phyloP scores from a whole-genome alignment of 2,888 invertebrate species.

The Erebia palarica region DNA sequence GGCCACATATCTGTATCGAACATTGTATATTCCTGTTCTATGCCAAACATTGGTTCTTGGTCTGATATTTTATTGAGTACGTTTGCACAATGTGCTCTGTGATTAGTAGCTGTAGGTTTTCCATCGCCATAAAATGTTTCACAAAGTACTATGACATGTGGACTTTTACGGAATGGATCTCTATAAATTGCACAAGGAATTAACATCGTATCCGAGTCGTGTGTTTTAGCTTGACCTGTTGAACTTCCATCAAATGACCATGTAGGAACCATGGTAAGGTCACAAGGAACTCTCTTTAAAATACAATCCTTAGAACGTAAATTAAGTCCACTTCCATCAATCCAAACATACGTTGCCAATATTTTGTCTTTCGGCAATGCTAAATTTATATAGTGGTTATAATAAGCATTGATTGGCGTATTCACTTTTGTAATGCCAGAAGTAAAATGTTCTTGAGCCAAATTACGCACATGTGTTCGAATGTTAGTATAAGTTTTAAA shows the following conservation, averaged over 20 bases:
- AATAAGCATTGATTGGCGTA: constrained; percentile 54
- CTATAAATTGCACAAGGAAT: constrained; percentile 94
- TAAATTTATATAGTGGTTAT: constrained; percentile 65
- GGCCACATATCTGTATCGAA: constrained; percentile 92
- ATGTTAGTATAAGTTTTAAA: constrained; percentile 6
- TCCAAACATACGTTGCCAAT: constrained; percentile 89
- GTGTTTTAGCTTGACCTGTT: constrained; percentile 91
- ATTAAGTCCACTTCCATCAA: constrained; percentile 89
- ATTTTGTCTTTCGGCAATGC: constrained; percentile 81
- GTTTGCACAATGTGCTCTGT: constrained; percentile 86
- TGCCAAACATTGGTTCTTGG: constrained; percentile 93
- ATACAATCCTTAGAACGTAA: constrained; percentile 87
- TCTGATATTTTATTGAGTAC: constrained; percentile 77
- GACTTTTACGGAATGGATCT: constrained; percentile 94
- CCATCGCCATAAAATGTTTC: constrained; percentile 90
- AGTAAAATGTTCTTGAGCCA: constrained; percentile 34
- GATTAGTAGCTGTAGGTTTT: constrained; percentile 88
- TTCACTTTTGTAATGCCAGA: constrained; percentile 48
- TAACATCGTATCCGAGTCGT: constrained; percentile 94
- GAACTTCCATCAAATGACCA: constrained; percentile 98
- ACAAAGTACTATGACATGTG: constrained; percentile 94
- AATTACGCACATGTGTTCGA: constrained; percentile 17
- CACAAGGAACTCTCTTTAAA: constrained; percentile 82
- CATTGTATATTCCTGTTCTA: constrained; percentile 95
- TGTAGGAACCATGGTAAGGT: constrained; percentile 82